Base-by-base conservation (phyloP, 1,140 invertebrate species). In the Aleiodes sp. region DNA sequence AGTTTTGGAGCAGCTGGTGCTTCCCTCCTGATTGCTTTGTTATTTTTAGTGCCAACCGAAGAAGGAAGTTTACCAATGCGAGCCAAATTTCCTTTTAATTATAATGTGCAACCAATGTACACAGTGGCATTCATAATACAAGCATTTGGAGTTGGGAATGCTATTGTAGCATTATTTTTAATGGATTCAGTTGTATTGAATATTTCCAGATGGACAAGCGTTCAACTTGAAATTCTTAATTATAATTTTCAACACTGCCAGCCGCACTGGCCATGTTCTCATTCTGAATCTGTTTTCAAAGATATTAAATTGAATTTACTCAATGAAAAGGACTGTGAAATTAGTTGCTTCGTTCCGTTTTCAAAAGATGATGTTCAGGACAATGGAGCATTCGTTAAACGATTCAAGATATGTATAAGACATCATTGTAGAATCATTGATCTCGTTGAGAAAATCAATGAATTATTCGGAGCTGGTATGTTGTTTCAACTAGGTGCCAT, bases 401-500 rank as follows among this genome's bases (percentile, higher is more conserved):
- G 52, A 14, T 75, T 73, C 37, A 64, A 66, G 14, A 69, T 12
- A 16, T 77, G 73, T 16, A 12, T 76, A 21, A 72, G 52, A 39
- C 65, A 73, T 64, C 75, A 80, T 74, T 76, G 79, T 39, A 33
- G 73, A 46, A 37, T 79, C 19, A 63, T 76, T 24, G 9, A 10
- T 0, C 35, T 71, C 31, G 60, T 73, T 24, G 64, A 72, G 6
- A 72, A 76, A 16, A 73, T 77, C 26, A 78, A 80, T 52, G 24
- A 68, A 9, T 9, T 74, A 1, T 80, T 73, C 19, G 76, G 56
- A 63, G 52, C 60, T 12, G 70, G 71, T 26, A 74, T 76, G 76
- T 71, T 79, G 41, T 39, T 76, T 39, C 78, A 79, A 61, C 69
- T 80, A 60, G 39, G 75, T 8, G 75, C 72, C 8, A 80, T 77